Conservation (phyloP, 2,113 vertebrate species). For the Microcebus murinus region DNA sequence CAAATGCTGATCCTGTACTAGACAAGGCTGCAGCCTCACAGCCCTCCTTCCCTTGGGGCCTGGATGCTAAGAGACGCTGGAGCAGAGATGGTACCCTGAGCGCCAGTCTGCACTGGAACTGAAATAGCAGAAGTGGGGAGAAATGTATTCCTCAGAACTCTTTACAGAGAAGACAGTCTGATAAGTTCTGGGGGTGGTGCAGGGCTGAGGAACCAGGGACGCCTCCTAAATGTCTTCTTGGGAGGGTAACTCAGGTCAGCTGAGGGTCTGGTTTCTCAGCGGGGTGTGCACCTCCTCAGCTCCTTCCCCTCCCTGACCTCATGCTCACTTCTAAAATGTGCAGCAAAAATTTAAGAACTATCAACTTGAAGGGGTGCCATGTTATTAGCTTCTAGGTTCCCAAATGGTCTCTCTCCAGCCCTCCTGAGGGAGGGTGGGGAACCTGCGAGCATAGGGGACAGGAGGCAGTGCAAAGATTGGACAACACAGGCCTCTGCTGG, state of each 20-base stretch:
- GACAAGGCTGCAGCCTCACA: fast-evolving
- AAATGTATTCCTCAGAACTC: neutral
- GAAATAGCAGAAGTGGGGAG: neutral
- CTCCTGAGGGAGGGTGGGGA: neutral
- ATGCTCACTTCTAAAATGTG: neutral
- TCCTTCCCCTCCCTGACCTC: neutral
- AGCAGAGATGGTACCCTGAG: too few relatives aligned
- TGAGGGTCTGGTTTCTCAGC: fast-evolving
- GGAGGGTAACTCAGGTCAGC: neutral
- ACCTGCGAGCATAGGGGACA: neutral
- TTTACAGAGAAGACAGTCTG: neutral
- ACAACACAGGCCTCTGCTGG: neutral
- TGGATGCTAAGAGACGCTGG: neutral
- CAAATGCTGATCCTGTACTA: neutral
- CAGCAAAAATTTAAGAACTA: neutral
- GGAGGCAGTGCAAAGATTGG: neutral
- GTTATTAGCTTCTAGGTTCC: neutral
- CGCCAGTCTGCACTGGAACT: neutral
- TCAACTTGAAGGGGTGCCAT: neutral
- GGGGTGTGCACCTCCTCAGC: neutral
- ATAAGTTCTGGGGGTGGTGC: neutral
- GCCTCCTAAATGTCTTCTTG: neutral
- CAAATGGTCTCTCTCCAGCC: neutral
- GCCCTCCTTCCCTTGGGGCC: neutral
- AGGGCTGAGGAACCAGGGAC: fast-evolving